Base-by-base conservation (phyloP, 2,888 invertebrate species). In the Archips crataeganus region DNA sequence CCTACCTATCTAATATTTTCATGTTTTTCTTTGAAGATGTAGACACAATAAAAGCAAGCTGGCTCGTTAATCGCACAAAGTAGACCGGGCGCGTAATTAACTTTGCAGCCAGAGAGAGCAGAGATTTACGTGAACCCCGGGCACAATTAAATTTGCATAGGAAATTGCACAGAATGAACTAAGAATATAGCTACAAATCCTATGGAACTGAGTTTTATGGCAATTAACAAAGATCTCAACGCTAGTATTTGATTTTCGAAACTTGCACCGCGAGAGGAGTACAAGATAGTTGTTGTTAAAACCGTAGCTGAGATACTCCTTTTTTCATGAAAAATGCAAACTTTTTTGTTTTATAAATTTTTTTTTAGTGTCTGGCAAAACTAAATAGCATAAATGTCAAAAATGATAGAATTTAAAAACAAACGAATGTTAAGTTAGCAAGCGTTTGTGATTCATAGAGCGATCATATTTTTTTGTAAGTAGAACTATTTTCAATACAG, bases 81-180 rank as follows among this genome's bases (percentile, higher is more conserved):
- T 87, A 86, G 84, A 86, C 87, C 85, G 81, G 82, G 85, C 84
- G 87, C 87, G 90, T 94, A 94, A 94, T 94, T 94, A 94, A 94
- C 92, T 94, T 92, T 90, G 89, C 91, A 89, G 87, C 85, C 81
- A 85, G 89, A 87, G 89, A 81, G 82, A 89, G 88, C 85, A 87
- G 91, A 93, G 94, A 94, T 94, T 94, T 94, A 94, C 93, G 90
- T 87, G 91, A 88, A 90, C 90, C 88, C 82, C 85, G 92, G 92
- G 93, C 86, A 92, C 93, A 93, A 93, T 94, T 93, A 94, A 93
- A 93, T 94, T 94, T 94, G 93, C 94, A 94, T 94, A 93, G 93
- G 91, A 93, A 93, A 94, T 94, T 93, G 93, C 89, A 91, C 87
- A 83, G 90, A 90, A 91, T 90, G 84, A 88, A 88, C 91, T 89